Evolutionary conservation across 1,140 invertebrate genomes (phyloP).

Genomic region (Harpegnathos saltator): DNA sequence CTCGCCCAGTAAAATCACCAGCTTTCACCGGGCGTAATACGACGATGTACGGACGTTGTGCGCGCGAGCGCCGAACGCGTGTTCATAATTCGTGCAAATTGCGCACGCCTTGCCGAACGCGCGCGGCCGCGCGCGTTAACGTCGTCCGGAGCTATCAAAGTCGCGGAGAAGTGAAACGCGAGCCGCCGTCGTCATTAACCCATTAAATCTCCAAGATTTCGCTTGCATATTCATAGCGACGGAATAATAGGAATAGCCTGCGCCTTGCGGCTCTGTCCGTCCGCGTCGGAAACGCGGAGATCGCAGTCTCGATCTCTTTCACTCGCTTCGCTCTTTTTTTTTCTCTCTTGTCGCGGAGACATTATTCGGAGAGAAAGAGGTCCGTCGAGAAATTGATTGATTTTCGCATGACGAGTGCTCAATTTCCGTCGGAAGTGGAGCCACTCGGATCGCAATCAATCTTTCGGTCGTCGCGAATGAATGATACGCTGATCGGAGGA

Average conservation of each 20-base stretch:
- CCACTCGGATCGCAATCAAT: too few relatives aligned
- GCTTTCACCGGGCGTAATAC: conserved; percentile 63
- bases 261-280: background rate
- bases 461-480: background rate
- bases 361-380: too few relatives aligned
- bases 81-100: conserved; percentile 66
- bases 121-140: background rate
- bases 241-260: conserved; percentile 27
- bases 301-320: too few relatives aligned
- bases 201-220: conserved; percentile 29
- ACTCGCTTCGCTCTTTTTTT: too few relatives aligned
- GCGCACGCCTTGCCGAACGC: conserved; percentile 28
- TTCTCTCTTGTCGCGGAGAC: too few relatives aligned
- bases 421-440: too few relatives aligned
- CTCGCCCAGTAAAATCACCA: conserved; percentile 65
- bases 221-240: conserved; percentile 38
- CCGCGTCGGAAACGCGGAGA: background rate
- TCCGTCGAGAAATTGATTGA: too few relatives aligned
- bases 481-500: background rate
- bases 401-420: too few relatives aligned
- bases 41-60: background rate
- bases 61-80: conserved; percentile 29
- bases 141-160: conserved; percentile 11
- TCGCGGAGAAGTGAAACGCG: conserved; percentile 29
- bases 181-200: conserved; percentile 28